phyloP scores from a whole-genome alignment of 2,797 vertebrate genomes.

The Myotis planiceps region DNA sequence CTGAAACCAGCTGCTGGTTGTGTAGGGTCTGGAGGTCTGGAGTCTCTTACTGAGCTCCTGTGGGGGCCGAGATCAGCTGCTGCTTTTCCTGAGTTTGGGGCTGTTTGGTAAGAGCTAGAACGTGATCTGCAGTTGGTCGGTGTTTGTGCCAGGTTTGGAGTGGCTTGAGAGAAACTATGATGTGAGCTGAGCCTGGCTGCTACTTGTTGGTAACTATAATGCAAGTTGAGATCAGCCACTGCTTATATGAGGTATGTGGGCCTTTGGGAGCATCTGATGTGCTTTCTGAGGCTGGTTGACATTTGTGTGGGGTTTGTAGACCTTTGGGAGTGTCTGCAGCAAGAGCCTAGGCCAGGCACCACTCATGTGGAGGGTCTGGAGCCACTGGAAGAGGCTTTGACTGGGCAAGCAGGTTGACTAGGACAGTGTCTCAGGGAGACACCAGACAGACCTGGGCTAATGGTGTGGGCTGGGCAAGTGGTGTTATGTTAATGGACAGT shows the following conservation, averaged over 20 bases:
- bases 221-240: background rate
- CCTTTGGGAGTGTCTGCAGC: background rate
- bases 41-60: background rate
- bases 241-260: background rate
- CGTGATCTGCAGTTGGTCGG: background rate
- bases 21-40: background rate
- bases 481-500: background rate
- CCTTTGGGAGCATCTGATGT: background rate
- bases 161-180: background rate
- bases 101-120: background rate
- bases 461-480: background rate
- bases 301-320: background rate
- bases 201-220: background rate
- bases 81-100: background rate
- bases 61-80: background rate
- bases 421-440: background rate
- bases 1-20: background rate
- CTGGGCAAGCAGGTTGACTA: background rate
- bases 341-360: background rate
- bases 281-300: background rate
- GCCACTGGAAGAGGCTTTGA: background rate
- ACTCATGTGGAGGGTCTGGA: background rate
- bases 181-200: background rate
- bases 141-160: background rate
- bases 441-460: background rate